Conservation (phyloP, 1,140 invertebrate species). For the Tetramorium simillimum region DNA sequence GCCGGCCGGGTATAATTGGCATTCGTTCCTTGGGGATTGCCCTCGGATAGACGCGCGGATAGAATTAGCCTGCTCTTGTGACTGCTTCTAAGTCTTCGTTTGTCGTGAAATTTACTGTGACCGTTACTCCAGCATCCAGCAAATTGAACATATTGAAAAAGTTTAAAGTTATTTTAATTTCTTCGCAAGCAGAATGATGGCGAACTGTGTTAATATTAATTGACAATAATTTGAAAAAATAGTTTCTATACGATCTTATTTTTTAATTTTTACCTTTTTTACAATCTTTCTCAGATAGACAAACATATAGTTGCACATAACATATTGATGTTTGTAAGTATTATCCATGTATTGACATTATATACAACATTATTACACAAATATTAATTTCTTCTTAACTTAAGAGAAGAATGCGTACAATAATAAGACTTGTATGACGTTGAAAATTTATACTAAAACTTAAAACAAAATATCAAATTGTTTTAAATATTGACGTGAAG, state of each 20-base stretch:
- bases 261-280: not conserved
- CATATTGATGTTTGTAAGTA: not conserved
- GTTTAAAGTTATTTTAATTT: not conserved
- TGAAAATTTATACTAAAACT: not conserved
- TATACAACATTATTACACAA: not conserved
- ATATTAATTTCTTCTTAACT: not conserved
- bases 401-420: not conserved
- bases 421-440: too few relatives aligned
- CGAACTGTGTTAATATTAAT: conserved; percentile 4
- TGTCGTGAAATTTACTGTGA: conserved; percentile 36
- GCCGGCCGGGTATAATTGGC: conserved; percentile 43
- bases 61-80: conserved; percentile 41
- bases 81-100: conserved; percentile 44
- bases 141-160: conserved; percentile 3
- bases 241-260: not conserved
- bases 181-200: not conserved
- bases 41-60: conserved; percentile 13
- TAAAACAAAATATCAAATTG: not conserved
- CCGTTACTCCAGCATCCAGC: not conserved
- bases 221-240: not conserved
- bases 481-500: not conserved
- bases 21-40: conserved; percentile 35
- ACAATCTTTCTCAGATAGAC: not conserved
- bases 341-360: not conserved
- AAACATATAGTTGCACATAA: not conserved